Conservation (phyloP, 2,888 invertebrate genomes). For the Cryptocephalus moraei region DNA sequence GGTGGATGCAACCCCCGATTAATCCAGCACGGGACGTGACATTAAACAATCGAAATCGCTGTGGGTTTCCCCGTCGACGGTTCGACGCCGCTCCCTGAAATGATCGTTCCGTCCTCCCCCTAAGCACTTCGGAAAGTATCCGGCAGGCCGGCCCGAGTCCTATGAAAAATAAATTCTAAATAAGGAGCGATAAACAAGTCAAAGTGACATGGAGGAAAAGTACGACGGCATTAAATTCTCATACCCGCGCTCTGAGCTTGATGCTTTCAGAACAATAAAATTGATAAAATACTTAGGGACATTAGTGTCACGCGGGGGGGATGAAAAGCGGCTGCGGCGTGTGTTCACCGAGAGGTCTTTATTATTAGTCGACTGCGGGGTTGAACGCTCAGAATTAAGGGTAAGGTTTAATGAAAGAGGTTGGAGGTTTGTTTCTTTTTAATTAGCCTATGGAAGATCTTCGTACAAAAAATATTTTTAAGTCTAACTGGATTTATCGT, state of each 20-base stretch:
- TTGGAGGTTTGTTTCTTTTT: not conserved
- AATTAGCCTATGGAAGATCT: too few species aligned
- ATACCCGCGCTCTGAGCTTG: constrained; percentile 19
- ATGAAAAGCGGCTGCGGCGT: constrained; percentile 27
- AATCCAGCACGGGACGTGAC: too few species aligned
- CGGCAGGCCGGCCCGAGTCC: not conserved
- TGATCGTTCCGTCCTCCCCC: too few species aligned
- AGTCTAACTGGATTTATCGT: too few species aligned
- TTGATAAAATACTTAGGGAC: constrained; percentile 37
- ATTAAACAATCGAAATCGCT: too few species aligned
- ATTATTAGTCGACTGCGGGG: constrained; percentile 27
- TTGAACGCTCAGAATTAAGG: not conserved
- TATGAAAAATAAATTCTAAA: constrained; percentile 11
- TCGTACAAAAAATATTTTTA: too few species aligned
- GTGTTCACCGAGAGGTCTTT: constrained; percentile 28
- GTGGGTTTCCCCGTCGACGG: too few species aligned
- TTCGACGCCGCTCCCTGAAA: too few species aligned
- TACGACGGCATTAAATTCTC: constrained; percentile 12
- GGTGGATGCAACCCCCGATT: too few species aligned
- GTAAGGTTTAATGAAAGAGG: not conserved
- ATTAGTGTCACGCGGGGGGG: constrained; percentile 34
- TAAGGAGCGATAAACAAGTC: constrained; percentile 13
- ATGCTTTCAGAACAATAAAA: constrained; percentile 36
- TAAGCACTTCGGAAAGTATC: too few species aligned
- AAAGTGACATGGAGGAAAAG: constrained; percentile 13